Base-by-base conservation (phyloP, 2,113 vertebrate genomes). In the Sarotherodon lohbergeri region DNA sequence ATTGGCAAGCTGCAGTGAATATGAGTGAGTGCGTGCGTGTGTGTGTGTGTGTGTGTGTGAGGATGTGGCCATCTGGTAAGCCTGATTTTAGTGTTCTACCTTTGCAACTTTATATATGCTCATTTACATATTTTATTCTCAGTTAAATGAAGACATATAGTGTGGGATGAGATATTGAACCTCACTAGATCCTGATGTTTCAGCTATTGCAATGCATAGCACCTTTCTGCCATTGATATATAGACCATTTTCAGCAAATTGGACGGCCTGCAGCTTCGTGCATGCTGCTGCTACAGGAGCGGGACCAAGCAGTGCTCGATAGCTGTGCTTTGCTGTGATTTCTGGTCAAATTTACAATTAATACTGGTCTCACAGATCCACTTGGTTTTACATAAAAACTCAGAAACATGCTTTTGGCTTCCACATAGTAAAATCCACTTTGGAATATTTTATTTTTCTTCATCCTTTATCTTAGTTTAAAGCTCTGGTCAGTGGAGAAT, bases 1-100 rank as follows among this genome's bases (percentile, higher is more conserved):
- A 84, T 88, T 87, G 86, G 83, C 86, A 88, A 81, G 9, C 48
- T 68, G 78, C 14, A 86, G 48, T 71, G 89, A 46, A 54, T 80
- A 32, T 86, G 82, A n/a, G 55, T 36, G 81, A 36, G 50, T 46
- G 82, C 32, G 46, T 2, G 78, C 17, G 78, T 13, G 36, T 43
- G 10, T 32, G 48, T 61, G 79, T 76, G 73, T 55, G 56, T 55
- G 56, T 91, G 55, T 80, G 76, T 54, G 11, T 9, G 36, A 29
- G n/a, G 29, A 19, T 50, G 46, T 41, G 78, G 57, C 46, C 79
- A 86, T 86, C 81, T 88, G 63, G 17, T 63, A 36, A 27, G 78
- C 32, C 29, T 50, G 46, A 78, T 78, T 78, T 78, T 78, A 78
- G 46, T 32, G 46, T 52, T 52, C 46, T 52, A 50, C 73, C 73